phyloP scores from a whole-genome alignment of 1,140 invertebrate species.

The Micrasema longulum region DNA sequence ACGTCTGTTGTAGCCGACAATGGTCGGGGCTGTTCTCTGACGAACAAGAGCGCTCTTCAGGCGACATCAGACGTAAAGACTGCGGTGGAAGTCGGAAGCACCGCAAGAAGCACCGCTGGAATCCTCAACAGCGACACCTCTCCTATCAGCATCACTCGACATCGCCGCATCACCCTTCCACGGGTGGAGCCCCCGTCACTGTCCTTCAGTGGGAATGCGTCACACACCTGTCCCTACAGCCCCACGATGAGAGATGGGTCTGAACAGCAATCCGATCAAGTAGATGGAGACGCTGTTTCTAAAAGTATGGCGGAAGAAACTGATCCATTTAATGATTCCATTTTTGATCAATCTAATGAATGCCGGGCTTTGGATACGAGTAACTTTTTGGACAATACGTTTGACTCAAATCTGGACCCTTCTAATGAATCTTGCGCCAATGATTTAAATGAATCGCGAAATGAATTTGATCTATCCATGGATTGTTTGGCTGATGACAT shows the following conservation, averaged over 20 bases:
- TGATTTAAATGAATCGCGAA: slow-evolving; percentile 42
- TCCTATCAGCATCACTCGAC: slow-evolving; percentile 11
- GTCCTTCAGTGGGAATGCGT: slow-evolving; percentile 30
- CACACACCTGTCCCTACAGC: slow-evolving; percentile 35
- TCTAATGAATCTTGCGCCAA: slow-evolving; percentile 66
- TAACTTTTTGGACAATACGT: slow-evolving; percentile 48
- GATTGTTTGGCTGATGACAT: not conserved
- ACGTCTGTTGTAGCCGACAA: slow-evolving; percentile 60
- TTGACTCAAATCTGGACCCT: slow-evolving; percentile 60
- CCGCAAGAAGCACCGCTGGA: slow-evolving; percentile 41
- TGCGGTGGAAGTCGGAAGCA: slow-evolving; percentile 59
- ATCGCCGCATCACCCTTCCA: slow-evolving; percentile 37
- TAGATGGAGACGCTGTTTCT: slow-evolving; percentile 15
- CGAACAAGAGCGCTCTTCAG: slow-evolving; percentile 28
- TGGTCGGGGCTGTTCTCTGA: slow-evolving; percentile 22
- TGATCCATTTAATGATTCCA: slow-evolving; percentile 30
- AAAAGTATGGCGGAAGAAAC: slow-evolving; percentile 14
- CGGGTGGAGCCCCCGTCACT: slow-evolving; percentile 43
- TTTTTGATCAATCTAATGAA: slow-evolving; percentile 59
- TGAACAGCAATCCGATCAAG: slow-evolving; percentile 32
- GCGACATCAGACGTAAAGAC: slow-evolving; percentile 51
- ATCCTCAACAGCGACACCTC: slow-evolving; percentile 40
- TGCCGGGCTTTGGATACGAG: slow-evolving; percentile 58
- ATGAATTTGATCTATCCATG: slow-evolving; percentile 14
- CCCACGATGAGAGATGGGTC: slow-evolving; percentile 47